Conservation (phyloP, 2,113 vertebrate genomes). For the Myanophis thanlyinensis region DNA sequence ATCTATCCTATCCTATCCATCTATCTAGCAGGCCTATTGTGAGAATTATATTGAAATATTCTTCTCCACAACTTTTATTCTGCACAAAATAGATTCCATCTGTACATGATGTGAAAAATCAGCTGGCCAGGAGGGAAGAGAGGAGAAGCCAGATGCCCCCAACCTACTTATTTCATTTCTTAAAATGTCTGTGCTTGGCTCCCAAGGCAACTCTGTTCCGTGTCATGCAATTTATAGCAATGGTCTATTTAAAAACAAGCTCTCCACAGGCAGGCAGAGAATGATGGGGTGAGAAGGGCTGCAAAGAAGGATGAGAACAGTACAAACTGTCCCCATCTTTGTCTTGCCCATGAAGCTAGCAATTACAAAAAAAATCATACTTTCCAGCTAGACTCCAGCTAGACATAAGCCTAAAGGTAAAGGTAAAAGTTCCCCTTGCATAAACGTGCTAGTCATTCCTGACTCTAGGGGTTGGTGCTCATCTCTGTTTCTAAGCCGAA, state of each 20-base stretch:
- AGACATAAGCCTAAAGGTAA: neutral
- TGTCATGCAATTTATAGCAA: neutral
- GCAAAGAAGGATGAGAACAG: neutral
- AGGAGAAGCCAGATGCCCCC: neutral
- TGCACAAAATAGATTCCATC: neutral
- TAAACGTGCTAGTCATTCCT: no score
- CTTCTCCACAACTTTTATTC: conserved; percentile 1
- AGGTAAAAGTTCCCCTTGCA: no score
- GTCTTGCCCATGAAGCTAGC: neutral
- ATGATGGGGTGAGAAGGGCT: neutral
- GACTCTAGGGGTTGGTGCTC: no score
- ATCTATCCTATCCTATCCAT: neutral
- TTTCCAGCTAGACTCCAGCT: neutral
- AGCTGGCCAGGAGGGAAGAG: neutral
- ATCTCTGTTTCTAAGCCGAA: no score
- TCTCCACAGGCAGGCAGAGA: neutral
- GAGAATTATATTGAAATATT: neutral
- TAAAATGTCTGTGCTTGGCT: neutral
- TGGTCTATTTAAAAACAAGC: neutral
- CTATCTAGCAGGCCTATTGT: neutral
- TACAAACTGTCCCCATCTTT: neutral
- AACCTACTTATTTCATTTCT: neutral
- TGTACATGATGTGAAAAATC: conserved; percentile 3
- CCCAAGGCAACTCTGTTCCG: neutral
- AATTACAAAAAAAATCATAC: neutral